phyloP scores from a whole-genome alignment of 2,888 invertebrate genomes.

The Ditula angustiorana region DNA sequence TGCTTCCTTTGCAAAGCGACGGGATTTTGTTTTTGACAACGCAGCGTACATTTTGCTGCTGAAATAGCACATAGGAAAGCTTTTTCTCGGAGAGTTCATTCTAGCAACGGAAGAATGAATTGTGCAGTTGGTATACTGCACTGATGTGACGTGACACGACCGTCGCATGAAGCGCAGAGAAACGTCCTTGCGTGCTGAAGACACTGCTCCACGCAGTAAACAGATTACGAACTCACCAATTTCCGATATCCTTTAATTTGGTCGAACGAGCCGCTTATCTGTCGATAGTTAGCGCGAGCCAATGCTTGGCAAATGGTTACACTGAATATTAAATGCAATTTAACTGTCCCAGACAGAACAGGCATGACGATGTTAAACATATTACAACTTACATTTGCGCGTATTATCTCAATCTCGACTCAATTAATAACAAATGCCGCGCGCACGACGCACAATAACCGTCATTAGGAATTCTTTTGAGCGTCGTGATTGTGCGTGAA shows the following conservation, averaged over 20 bases:
- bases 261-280: not conserved
- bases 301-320: not conserved
- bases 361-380: not conserved
- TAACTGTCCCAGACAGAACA: not conserved
- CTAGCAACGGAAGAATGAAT: not conserved
- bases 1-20: not conserved
- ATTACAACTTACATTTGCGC: not conserved
- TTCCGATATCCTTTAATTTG: not conserved
- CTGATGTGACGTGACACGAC: no score
- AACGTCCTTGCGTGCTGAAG: no score
- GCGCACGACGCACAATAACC: slow-evolving; percentile 2
- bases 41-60: not conserved
- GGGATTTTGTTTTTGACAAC: not conserved
- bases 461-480: slow-evolving; percentile 12
- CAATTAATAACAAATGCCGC: not conserved
- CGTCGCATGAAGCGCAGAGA: no score
- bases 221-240: not conserved
- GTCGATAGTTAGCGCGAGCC: not conserved
- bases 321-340: not conserved
- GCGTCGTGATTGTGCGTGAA: slow-evolving; percentile 4
- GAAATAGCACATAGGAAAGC: not conserved
- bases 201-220: not conserved
- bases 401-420: not conserved
- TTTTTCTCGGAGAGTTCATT: not conserved
- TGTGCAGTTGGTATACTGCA: no score